Base-by-base conservation (phyloP, 37 sponge, comb jelly and placozoan genomes). In the Ephydatia muelleri region DNA sequence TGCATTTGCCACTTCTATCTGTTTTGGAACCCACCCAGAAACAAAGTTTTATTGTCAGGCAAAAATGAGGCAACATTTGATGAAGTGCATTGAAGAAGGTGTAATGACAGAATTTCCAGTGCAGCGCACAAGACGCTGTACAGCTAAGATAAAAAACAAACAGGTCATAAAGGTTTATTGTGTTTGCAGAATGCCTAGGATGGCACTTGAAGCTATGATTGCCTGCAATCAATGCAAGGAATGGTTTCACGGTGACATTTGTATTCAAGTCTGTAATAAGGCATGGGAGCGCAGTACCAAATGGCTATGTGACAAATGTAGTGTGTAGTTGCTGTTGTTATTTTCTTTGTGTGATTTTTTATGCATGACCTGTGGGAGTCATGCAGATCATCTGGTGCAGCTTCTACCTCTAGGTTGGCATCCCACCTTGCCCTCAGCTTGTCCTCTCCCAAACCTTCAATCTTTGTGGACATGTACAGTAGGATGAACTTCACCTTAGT, bases 161-260 rank as follows among this genome's bases (percentile, higher is more conserved):
- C n/a, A n/a, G n/a, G n/a, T n/a, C 38, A 40, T 40, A 3, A 35
- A 33, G 22, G 76, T 75, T 38, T 75, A 35, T 11, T 75, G 76
- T 40, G n/a, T 75, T 75, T 75, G 76, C 38, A 75, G 76, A 75
- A 75, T 75, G 76, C n/a, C n/a, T n/a, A n/a, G n/a, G n/a, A n/a
- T n/a, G n/a, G n/a, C 40, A 38, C 0, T 23, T 40, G 3, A 34
- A 40, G 35, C 76, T n/a, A 35, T 40, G 38, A 26, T 40, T 40
- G 38, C 76, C 76, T 75, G 34, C 32, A 30, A 19, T 75, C 39
- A 26, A 34, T 26, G 26, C 26, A n/a, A n/a, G n/a, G n/a, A n/a
- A 29, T 73, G 76, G 76, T 75, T 16, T 26, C 76, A 75, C 16
- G 76, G 35, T 26, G 76, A 75, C 35, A 40, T 75, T 40, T 75